Conservation (phyloP, 2,888 invertebrate genomes). For the Cryptophagus acutangulus region DNA sequence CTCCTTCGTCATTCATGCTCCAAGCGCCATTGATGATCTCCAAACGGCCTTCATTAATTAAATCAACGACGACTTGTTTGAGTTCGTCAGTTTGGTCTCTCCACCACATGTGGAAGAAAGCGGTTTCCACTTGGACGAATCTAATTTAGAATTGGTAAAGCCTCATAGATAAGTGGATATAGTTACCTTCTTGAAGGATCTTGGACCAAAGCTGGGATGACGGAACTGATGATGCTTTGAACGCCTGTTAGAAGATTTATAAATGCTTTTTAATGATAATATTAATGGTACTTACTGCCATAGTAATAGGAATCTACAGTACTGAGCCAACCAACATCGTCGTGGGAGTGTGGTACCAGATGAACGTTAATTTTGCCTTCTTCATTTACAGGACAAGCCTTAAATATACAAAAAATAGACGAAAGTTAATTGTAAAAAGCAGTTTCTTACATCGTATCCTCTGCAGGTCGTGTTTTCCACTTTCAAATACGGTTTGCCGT, state of each 20-base stretch:
- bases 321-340: slow-evolving; percentile 88
- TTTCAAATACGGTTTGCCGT: neutral
- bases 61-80: slow-evolving; percentile 51
- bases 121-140: slow-evolving; percentile 76
- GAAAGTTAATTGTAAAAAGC: no score
- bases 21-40: slow-evolving; percentile 59
- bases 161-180: neutral
- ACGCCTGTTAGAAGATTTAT: slow-evolving; percentile 62
- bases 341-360: slow-evolving; percentile 77
- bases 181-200: slow-evolving; percentile 58
- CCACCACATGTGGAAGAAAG: slow-evolving; percentile 79
- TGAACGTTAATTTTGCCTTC: slow-evolving; percentile 62
- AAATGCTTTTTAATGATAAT: neutral
- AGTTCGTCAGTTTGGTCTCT: slow-evolving; percentile 55
- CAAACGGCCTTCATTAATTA: slow-evolving; percentile 57
- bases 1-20: slow-evolving; percentile 60
- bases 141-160: slow-evolving; percentile 38
- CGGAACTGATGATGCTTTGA: slow-evolving; percentile 86
- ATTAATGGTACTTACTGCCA: neutral
- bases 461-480: neutral
- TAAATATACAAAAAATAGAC: neutral
- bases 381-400: slow-evolving; percentile 11
- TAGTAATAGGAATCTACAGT: slow-evolving; percentile 82
- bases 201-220: slow-evolving; percentile 65
- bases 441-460: slow-evolving; percentile 36